Evolutionary conservation across 1,140 invertebrate genomes (phyloP), one percentile per base, ranked within the genome.

Genomic region (Hormaphis cornu): DNA sequence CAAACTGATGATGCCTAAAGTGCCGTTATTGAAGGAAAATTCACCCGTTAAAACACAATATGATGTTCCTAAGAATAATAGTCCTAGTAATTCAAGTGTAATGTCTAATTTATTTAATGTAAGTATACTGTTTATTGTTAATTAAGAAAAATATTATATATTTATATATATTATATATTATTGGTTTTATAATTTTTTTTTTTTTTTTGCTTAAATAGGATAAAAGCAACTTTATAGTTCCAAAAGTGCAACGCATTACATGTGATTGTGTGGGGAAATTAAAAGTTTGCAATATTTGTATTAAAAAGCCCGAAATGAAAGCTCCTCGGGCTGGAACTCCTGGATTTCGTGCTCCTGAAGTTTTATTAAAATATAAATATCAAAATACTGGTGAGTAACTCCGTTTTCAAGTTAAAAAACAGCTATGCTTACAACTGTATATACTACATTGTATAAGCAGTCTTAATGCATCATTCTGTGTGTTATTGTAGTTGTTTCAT

Each of bases 261-360:
- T 66, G 61, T 35, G 78, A 77, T 40, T 90, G 88, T 77, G 85
- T 83, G 72, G 85, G 84, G 14, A 82, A 81, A 74, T 80, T 83
- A 20, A 82, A 78, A 73, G 81, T 89, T 22, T 90, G 88, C 78
- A 79, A 81, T 18, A 71, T 81, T 16, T 91, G 89, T 76, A 74
- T 83, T 42, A 76, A 76, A 54, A 82, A 83, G 69, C 81, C 82
- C 69, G 76, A 81, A 24, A 79, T 83, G 26, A 71, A 75, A 70
- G 91, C 91, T 2, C 85, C 88, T 10, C 80, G 92, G 73, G 91
- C 91, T 42, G 92, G 93, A 28, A 95, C 92, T n/a, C 89, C 91
- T 24, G 92, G 90, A 3, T 95, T 90, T 76, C 81, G 92, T 44
- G 88, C 93, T 61, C 92, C 92, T 0, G 93, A 96, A 82, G 90